These are phyloP conservation scores for Taphrorychus bicolor DNA, from an alignment of 2,888 invertebrate genomes.

Conservation along the genomic window DNA sequence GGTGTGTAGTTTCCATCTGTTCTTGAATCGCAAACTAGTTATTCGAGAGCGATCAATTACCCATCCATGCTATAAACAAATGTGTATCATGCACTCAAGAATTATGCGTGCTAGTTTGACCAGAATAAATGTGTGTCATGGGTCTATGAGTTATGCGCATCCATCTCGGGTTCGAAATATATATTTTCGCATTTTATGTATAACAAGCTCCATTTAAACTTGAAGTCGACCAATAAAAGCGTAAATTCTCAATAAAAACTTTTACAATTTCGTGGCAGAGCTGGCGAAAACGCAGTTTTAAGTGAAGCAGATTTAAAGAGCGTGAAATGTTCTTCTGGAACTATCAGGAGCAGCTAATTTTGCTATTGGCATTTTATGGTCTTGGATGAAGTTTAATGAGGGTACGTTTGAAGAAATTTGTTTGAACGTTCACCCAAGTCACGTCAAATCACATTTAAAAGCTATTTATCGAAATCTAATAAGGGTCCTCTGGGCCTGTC, in stretches of 20 bases:
- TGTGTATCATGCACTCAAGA: too few species aligned
- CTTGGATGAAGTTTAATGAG: background rate
- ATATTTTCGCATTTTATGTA: background rate
- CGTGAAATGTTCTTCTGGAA: slow-evolving; percentile 16
- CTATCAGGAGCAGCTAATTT: background rate
- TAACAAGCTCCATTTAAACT: slow-evolving; percentile 9
- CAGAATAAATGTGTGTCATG: too few species aligned
- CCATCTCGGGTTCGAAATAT: too few species aligned
- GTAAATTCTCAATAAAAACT: slow-evolving; percentile 17
- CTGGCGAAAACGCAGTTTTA: slow-evolving; percentile 26
- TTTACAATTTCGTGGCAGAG: slow-evolving; percentile 23
- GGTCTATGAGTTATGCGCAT: too few species aligned
- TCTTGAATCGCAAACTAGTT: background rate
- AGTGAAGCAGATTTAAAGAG: slow-evolving; percentile 15
- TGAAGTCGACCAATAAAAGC: slow-evolving; percentile 21
- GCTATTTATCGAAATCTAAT: slow-evolving; percentile 5
- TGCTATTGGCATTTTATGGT: background rate
- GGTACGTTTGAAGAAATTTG: background rate
- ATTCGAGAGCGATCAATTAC: background rate
- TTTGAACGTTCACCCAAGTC: background rate
- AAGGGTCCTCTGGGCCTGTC: slow-evolving; percentile 17
- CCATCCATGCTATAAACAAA: too few species aligned
- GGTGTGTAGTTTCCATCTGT: background rate
- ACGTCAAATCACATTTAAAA: background rate
- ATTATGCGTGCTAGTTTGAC: too few species aligned